Evolutionary conservation across 92 coral and sea anemone species (phyloP).

Genomic region (Nematostella vectensis): DNA sequence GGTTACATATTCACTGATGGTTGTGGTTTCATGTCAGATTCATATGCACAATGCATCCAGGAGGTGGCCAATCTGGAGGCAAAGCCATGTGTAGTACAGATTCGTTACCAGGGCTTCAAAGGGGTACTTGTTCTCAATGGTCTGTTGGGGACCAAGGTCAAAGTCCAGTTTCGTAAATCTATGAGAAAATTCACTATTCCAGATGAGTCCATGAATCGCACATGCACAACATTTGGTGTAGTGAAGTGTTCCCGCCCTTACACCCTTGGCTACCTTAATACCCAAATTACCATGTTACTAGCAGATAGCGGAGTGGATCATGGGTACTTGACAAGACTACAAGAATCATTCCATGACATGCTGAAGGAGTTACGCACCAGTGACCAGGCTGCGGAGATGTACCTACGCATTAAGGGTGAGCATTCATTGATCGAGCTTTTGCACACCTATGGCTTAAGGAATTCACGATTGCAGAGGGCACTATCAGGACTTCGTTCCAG

Average conservation of each 20-base stretch:
- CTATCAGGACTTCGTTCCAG: conserved; percentile 3
- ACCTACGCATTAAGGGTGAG: conserved; percentile 13
- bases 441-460: not conserved
- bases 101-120: conserved; percentile 48
- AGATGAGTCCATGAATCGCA: conserved; percentile 1
- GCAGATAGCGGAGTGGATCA: conserved; percentile 14
- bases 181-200: conserved; percentile 30
- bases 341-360: conserved; percentile 1
- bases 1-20: conserved; percentile 47
- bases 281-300: conserved; percentile 32
- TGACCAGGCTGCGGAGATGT: conserved; percentile 8
- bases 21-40: conserved; percentile 63
- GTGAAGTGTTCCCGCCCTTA: conserved; percentile 33
- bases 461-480: not conserved
- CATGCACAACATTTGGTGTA: conserved; percentile 12
- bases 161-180: conserved; percentile 20
- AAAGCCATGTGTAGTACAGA: conserved; percentile 41
- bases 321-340: conserved; percentile 22
- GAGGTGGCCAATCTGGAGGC: conserved; percentile 2
- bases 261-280: conserved; percentile 34
- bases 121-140: conserved; percentile 37
- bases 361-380: conserved; percentile 6
- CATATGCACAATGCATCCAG: conserved; percentile 33
- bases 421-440: not conserved
- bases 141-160: conserved; percentile 7